phyloP scores from a whole-genome alignment of 2,113 vertebrate species.

The Astur gentilis region DNA sequence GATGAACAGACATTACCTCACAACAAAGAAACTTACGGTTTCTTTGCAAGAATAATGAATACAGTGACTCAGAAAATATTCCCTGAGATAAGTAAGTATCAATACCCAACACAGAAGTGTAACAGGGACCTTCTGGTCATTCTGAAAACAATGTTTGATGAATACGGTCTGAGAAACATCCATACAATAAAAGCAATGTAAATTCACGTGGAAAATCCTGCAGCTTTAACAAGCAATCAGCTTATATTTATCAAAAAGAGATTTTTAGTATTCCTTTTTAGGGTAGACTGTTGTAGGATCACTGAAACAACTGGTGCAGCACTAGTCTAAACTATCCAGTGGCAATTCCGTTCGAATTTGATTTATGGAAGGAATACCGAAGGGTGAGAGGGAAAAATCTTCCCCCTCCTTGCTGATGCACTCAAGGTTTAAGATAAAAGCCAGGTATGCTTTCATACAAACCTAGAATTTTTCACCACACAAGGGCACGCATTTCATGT shows the following conservation, averaged over 20 bases:
- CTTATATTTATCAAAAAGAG: not conserved
- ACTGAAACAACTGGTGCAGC: not conserved
- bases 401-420: not conserved
- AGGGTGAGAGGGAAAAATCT: not conserved
- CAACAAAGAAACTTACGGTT: not conserved
- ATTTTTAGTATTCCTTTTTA: not conserved
- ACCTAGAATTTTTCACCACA: not conserved
- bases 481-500: rapidly evolving
- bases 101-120: not conserved
- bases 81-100: not conserved
- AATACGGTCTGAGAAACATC: not conserved
- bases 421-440: not conserved
- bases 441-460: not conserved
- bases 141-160: not conserved
- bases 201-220: not conserved
- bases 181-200: not conserved
- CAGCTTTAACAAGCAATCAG: not conserved
- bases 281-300: not conserved
- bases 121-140: not conserved
- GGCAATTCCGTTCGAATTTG: not conserved
- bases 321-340: not conserved
- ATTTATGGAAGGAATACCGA: not conserved
- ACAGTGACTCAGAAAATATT: not conserved
- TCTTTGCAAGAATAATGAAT: not conserved
- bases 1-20: not conserved